A percentile compares a stretch with the other conserved stretches of the same genome.
phyloP scores from a whole-genome alignment of 2,797 vertebrate species.

The Salarias fasciatus region DNA sequence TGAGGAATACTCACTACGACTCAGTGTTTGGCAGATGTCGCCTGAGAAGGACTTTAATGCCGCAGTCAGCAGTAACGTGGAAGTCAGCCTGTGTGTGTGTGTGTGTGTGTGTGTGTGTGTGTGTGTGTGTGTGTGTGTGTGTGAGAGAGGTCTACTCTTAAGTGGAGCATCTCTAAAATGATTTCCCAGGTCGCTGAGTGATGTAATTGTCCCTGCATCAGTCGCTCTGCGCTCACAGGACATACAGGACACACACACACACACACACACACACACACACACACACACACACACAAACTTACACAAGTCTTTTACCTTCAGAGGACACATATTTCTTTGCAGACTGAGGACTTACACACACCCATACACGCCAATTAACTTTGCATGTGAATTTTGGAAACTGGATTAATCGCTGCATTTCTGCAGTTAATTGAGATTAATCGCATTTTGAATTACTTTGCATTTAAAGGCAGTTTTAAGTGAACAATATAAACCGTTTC shows the following conservation, averaged over 20 bases:
- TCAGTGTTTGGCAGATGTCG: constrained; percentile 26
- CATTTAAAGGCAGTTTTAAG: too few species aligned
- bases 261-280: constrained; percentile 4
- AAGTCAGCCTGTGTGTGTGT: constrained; percentile 19
- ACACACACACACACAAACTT: not conserved
- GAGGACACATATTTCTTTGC: too few species aligned
- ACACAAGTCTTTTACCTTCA: too few species aligned
- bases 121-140: constrained; percentile 22
- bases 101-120: constrained; percentile 29
- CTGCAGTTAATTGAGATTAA: too few species aligned
- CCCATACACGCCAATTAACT: not conserved
- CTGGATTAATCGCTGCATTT: too few species aligned
- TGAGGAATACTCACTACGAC: constrained; percentile 16
- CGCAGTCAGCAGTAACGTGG: constrained; percentile 33
- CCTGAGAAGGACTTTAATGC: constrained; percentile 37
- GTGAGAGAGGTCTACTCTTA: constrained; percentile 40
- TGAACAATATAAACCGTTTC: too few species aligned
- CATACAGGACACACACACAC: constrained; percentile 1
- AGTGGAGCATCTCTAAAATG: constrained; percentile 74
- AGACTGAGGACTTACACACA: too few species aligned
- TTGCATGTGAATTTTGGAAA: too few species aligned
- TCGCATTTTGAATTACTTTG: too few species aligned
- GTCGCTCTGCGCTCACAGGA: constrained; percentile 30
- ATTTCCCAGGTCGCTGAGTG: constrained; percentile 73
- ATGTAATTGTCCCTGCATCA: constrained; percentile 70